Conservation (phyloP, 2,888 invertebrate genomes). For the Cataglyphis altisquamis region DNA sequence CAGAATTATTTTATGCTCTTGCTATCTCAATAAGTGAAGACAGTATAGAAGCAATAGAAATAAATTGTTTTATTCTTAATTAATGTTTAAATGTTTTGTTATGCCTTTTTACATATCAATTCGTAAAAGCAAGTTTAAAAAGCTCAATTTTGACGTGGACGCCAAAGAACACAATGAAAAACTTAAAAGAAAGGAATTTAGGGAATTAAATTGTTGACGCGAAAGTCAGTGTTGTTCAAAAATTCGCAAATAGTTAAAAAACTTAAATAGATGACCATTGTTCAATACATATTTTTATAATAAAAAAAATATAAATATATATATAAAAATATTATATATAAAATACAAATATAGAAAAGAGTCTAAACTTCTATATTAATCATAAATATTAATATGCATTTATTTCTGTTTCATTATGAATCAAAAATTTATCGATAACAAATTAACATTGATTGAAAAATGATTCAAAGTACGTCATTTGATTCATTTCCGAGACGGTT, state of each 20-base stretch:
- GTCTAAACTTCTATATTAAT: neutral
- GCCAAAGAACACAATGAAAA: neutral
- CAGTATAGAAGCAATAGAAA: neutral
- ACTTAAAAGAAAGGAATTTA: neutral
- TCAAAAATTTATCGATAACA: neutral
- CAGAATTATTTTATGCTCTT: neutral
- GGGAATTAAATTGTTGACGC: neutral
- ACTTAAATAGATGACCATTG: neutral
- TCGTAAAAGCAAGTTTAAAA: neutral
- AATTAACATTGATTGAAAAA: neutral
- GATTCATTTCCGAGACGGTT: constrained; percentile 35
- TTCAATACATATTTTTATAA: neutral
- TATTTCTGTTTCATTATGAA: neutral
- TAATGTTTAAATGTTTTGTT: neutral
- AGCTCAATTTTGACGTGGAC: neutral
- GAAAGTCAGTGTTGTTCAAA: neutral
- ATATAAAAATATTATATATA: neutral
- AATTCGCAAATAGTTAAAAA: neutral
- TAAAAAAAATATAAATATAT: neutral
- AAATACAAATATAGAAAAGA: neutral
- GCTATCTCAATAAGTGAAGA: neutral
- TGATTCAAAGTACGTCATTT: neutral
- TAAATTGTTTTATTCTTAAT: neutral
- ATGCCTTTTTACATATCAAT: neutral
- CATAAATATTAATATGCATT: neutral